Evolutionary conservation across 2,797 vertebrate genomes (phyloP).

Genomic region (Microctenopoma lineatum): DNA sequence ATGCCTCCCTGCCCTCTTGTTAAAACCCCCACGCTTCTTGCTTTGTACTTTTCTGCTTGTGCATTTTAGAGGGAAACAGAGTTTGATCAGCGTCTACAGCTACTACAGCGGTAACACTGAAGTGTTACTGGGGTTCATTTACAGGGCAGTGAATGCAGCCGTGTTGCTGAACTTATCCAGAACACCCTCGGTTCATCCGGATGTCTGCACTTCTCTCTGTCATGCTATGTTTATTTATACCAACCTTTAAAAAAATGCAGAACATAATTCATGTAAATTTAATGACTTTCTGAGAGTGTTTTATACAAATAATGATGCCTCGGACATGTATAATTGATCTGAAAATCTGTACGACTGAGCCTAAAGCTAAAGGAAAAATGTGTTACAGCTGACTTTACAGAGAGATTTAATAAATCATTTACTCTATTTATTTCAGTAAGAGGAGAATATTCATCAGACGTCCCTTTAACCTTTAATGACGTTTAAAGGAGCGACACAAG

Average conservation of each 20-base stretch:
- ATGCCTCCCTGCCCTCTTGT: conserved; percentile 33
- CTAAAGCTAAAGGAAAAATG: background rate
- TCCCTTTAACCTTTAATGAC: no score
- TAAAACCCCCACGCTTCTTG: background rate
- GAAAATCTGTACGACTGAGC: background rate
- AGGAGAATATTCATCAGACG: no score
- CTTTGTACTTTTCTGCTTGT: conserved; percentile 3
- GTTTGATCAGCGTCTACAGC: conserved; percentile 20
- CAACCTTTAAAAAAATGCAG: background rate
- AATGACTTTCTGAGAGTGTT: background rate
- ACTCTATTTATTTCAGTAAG: no score
- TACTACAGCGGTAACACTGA: conserved; percentile 16
- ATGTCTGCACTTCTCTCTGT: background rate
- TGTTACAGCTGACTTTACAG: no score
- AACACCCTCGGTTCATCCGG: background rate
- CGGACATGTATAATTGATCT: background rate
- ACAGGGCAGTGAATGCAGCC: conserved; percentile 19
- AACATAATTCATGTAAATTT: no score
- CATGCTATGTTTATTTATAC: background rate
- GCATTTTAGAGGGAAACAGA: conserved; percentile 13
- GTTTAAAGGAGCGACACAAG: no score
- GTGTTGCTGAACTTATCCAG: background rate
- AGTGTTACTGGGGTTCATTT: conserved; percentile 29
- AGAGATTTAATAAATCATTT: no score
- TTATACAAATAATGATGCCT: background rate